Evolutionary conservation across 2,113 vertebrate species (phyloP).

Genomic region (Actenoides hombroni): DNA sequence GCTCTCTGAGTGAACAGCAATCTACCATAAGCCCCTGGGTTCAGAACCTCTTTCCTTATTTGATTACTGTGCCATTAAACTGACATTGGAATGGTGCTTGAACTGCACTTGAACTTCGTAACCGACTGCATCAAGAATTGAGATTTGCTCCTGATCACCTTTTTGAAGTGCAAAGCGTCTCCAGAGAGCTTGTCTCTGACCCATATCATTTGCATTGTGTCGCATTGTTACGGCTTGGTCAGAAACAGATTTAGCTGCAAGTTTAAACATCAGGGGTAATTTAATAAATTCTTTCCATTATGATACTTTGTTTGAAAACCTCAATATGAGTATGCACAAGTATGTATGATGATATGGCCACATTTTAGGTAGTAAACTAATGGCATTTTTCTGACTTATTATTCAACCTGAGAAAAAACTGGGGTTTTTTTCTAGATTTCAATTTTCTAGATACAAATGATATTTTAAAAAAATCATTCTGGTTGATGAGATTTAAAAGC

Average conservation of each 20-base stretch:
- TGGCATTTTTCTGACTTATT: neutral
- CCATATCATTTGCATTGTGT: neutral
- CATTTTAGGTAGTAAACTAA: neutral
- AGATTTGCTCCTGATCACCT: neutral
- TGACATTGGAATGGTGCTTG: neutral
- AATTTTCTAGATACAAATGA: neutral
- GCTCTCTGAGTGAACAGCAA: neutral
- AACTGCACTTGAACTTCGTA: neutral
- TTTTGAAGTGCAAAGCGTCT: neutral
- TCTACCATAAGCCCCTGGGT: neutral
- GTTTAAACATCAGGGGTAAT: neutral
- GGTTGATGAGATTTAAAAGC: neutral
- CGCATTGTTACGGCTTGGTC: neutral
- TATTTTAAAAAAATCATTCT: neutral
- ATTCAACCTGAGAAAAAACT: neutral
- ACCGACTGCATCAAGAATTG: neutral
- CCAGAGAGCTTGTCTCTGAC: neutral
- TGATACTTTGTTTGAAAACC: neutral
- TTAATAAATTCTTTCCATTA: neutral
- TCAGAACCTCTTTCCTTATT: neutral
- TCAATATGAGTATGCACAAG: neutral
- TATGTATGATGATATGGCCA: neutral
- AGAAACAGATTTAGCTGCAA: neutral
- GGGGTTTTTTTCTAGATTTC: neutral
- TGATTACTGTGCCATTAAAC: neutral